A percentile compares a stretch with the other conserved stretches of the same genome.
Evolutionary conservation across 2,113 vertebrate genomes (phyloP).

Genomic region (Phainopepla nitens): DNA sequence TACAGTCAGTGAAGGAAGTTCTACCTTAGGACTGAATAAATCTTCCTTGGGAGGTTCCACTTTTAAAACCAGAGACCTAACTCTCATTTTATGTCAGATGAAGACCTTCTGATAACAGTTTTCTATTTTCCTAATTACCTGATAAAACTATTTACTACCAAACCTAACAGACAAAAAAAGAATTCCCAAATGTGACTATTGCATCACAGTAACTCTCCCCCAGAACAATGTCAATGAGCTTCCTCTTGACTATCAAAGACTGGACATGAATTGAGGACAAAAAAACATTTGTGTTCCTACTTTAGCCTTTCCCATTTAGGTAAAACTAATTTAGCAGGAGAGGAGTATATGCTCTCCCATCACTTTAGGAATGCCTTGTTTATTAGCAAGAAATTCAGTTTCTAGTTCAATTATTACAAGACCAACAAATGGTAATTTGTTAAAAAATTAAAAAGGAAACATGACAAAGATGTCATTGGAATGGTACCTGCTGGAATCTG

Average conservation of each 20-base stretch:
- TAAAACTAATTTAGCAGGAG: neutral
- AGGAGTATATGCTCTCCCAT: neutral
- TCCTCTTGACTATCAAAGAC: neutral
- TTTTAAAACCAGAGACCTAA: neutral
- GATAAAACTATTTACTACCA: neutral
- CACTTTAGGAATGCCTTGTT: neutral
- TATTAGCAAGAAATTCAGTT: neutral
- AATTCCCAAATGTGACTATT: neutral
- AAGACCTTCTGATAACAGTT: neutral
- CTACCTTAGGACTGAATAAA: neutral
- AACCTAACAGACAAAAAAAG: neutral
- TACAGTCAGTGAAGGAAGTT: neutral
- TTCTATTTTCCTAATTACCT: neutral
- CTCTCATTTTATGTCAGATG: neutral
- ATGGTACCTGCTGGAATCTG: slow-evolving; percentile 89
- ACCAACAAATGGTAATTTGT: neutral
- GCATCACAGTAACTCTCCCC: neutral
- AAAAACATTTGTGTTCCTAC: neutral
- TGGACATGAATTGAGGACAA: neutral
- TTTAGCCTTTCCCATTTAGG: neutral
- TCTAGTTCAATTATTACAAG: neutral
- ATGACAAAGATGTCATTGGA: accelerated
- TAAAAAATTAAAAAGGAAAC: neutral
- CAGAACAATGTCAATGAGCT: neutral
- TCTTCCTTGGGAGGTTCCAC: neutral